Conservation (phyloP, 2,113 vertebrate genomes). For the Narcine bancroftii region DNA sequence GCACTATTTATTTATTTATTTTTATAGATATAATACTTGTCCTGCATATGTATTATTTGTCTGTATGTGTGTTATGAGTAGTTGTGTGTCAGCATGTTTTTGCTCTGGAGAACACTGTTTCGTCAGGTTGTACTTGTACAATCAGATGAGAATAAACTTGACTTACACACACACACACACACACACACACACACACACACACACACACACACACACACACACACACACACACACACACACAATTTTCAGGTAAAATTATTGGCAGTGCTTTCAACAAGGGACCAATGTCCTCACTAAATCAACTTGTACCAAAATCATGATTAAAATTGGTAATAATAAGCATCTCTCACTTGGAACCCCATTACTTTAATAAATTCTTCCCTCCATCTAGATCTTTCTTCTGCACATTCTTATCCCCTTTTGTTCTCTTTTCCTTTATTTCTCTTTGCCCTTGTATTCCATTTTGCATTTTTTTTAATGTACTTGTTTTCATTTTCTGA, state of each 20-base stretch:
- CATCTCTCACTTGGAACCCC: background rate
- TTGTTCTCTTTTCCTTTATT: background rate
- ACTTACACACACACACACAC: too few species aligned
- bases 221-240: too few species aligned
- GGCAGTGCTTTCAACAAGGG: background rate
- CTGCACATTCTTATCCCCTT: background rate
- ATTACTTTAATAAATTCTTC: background rate
- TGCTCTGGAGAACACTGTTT: too few species aligned
- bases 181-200: too few species aligned
- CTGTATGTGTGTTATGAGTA: too few species aligned
- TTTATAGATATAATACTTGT: too few species aligned
- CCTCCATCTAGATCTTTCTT: background rate
- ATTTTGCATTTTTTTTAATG: background rate
- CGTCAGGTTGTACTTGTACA: too few species aligned
- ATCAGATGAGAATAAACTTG: too few species aligned
- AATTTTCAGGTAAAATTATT: slow-evolving; percentile 9
- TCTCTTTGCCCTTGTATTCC: background rate
- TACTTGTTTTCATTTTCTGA: background rate
- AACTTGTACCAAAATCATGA: background rate
- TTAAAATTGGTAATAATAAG: slow-evolving; percentile 17
- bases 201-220: too few species aligned
- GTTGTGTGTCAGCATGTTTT: too few species aligned
- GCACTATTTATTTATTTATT: too few species aligned
- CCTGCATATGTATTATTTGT: too few species aligned
- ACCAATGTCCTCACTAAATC: background rate